These are phyloP conservation scores for Argyrosomus regius DNA, from an alignment of 2,797 vertebrate species.

Conservation along the genomic window DNA sequence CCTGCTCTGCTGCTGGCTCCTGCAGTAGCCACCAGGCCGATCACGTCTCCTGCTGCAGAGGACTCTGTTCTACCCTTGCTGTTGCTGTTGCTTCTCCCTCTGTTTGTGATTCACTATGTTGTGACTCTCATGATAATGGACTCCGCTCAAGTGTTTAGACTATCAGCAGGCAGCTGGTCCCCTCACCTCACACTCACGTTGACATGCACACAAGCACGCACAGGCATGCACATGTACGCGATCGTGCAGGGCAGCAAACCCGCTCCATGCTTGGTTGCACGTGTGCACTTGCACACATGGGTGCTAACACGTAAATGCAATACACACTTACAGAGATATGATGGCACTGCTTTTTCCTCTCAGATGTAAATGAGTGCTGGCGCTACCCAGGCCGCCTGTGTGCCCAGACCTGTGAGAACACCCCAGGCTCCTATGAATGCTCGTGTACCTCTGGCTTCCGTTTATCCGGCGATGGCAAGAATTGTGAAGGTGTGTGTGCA, in stretches of 20 bases:
- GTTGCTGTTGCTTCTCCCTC: slow-evolving; percentile 32
- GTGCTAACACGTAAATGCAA: slow-evolving; percentile 29
- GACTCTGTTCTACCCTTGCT: slow-evolving; percentile 20
- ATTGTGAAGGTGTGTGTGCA: slow-evolving; percentile 81
- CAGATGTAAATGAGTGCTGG: slow-evolving; percentile 99
- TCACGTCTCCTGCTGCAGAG: slow-evolving; percentile 61
- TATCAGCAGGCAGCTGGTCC: slow-evolving; percentile 70
- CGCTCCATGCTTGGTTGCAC: slow-evolving; percentile 29
- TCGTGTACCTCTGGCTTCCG: slow-evolving; percentile 93
- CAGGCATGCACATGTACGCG: slow-evolving; percentile 21
- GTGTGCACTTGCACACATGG: slow-evolving; percentile 40
- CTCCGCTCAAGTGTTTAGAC: slow-evolving; percentile 74
- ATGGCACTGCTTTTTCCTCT: slow-evolving; percentile 60
- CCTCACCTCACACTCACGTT: slow-evolving; percentile 43
- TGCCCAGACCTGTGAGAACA: slow-evolving; percentile 97
- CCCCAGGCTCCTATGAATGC: slow-evolving; percentile 93
- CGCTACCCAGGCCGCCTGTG: slow-evolving; percentile 93
- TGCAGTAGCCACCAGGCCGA: slow-evolving; percentile 43
- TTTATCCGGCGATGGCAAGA: slow-evolving; percentile 90
- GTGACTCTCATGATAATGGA: slow-evolving; percentile 76
- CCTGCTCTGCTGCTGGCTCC: slow-evolving; percentile 33
- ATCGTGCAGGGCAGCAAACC: slow-evolving; percentile 19
- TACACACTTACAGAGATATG: slow-evolving; percentile 21
- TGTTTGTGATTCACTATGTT: slow-evolving; percentile 66
- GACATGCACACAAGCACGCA: slow-evolving; percentile 51